Percentiles rank a stretch among this genome's conserved stretches.
phyloP scores from a whole-genome alignment of 2,113 vertebrate genomes.

The Brienomyrus longianalis region DNA sequence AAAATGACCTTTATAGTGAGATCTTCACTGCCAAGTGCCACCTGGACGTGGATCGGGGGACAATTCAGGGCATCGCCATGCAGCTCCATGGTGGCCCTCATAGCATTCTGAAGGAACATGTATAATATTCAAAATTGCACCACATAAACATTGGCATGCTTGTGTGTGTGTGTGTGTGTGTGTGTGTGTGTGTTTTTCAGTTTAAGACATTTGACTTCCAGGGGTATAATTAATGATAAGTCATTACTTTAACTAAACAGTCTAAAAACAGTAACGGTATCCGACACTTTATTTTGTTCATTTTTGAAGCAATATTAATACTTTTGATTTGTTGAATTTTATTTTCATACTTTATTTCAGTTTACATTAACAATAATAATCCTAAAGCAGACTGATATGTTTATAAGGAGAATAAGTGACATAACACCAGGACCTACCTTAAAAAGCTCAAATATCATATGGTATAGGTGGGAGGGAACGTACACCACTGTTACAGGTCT shows the following conservation, averaged over 20 bases:
- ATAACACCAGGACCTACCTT: slow-evolving; percentile 70
- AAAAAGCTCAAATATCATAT: slow-evolving; percentile 98
- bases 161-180: neutral
- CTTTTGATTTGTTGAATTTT: neutral
- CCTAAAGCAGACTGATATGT: neutral
- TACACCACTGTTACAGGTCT: slow-evolving; percentile 85
- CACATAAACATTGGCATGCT: neutral
- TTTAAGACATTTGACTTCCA: neutral
- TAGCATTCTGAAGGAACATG: slow-evolving; percentile 75
- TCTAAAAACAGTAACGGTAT: neutral
- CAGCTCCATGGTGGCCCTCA: slow-evolving; percentile 93
- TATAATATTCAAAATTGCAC: neutral
- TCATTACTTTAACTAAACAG: neutral
- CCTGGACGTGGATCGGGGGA: slow-evolving; percentile 71
- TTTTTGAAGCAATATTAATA: too few species aligned
- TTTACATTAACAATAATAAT: neutral
- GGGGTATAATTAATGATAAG: neutral
- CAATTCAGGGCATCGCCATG: slow-evolving; percentile 72
- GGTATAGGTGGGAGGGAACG: slow-evolving; percentile 94
- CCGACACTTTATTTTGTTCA: neutral
- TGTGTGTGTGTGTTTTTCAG: neutral
- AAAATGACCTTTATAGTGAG: slow-evolving; percentile 87
- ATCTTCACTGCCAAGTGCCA: slow-evolving; percentile 80
- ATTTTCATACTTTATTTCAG: neutral
- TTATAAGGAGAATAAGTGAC: neutral